Evolutionary conservation across 2,888 invertebrate species (phyloP).

Genomic region (Onthophagus sagittarius): DNA sequence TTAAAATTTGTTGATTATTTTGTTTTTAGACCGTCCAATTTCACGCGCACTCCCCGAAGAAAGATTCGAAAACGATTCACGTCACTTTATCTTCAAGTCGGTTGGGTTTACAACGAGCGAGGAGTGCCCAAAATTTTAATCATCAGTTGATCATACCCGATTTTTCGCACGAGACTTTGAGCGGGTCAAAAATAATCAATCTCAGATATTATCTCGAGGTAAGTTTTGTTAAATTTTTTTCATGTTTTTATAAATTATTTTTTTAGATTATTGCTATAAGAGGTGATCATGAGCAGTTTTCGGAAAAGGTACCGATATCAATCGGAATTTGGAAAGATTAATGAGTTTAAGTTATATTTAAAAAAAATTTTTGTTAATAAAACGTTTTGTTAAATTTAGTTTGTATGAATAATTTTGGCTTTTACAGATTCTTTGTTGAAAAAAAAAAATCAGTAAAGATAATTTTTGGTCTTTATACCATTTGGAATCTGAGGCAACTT

Average conservation of each 20-base stretch:
- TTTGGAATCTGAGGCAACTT: too few relatives aligned
- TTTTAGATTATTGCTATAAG: neutral
- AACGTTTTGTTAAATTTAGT: too few relatives aligned
- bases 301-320: neutral
- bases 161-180: neutral
- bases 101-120: neutral
- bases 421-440: too few relatives aligned
- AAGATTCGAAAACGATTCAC: neutral
- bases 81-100: neutral
- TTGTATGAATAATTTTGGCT: too few relatives aligned
- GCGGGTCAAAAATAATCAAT: slow-evolving; percentile 2
- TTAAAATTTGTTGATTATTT: neutral
- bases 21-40: neutral
- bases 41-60: neutral
- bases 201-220: slow-evolving; percentile 2
- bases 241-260: neutral
- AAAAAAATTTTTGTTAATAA: too few relatives aligned
- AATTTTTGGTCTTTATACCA: too few relatives aligned
- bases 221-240: neutral
- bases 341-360: too few relatives aligned
- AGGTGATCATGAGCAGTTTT: neutral
- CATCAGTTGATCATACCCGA: neutral
- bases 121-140: neutral
- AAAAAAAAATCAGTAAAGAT: too few relatives aligned
- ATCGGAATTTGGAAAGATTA: neutral